Conservation (phyloP, 2,888 invertebrate genomes). For the Biston betularia region DNA sequence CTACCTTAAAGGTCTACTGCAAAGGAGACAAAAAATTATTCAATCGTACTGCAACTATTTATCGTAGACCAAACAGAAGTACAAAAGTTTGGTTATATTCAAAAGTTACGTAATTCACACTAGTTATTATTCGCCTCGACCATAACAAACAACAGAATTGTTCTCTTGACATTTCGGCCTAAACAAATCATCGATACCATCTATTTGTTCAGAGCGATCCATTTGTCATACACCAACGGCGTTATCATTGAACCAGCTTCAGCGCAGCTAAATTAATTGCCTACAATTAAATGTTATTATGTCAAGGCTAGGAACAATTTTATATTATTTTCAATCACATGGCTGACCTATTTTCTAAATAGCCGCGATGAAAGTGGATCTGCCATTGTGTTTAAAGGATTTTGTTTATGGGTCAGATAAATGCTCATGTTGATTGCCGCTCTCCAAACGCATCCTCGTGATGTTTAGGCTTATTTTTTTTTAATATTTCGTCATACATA, state of each 20-base stretch:
- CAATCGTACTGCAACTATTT: no score
- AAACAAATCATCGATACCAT: conserved; percentile 38
- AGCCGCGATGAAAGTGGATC: conserved; percentile 38
- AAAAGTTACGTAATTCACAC: neutral
- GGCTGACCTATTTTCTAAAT: conserved; percentile 66
- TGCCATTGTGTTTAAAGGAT: conserved; percentile 36
- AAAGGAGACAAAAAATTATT: no score
- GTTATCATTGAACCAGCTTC: conserved; percentile 67
- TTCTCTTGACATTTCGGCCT: conserved; percentile 33
- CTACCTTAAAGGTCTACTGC: no score
- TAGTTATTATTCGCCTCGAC: conserved; percentile 12
- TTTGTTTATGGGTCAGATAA: conserved; percentile 31
- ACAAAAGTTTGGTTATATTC: no score
- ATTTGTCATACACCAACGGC: conserved; percentile 68
- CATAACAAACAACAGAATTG: conserved; percentile 15
- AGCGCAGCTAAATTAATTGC: conserved; percentile 73
- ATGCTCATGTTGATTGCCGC: conserved; percentile 16
- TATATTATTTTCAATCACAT: conserved; percentile 62
- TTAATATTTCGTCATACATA: neutral
- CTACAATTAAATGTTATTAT: conserved; percentile 80
- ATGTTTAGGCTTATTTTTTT: conserved; percentile 4
- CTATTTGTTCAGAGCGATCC: conserved; percentile 41
- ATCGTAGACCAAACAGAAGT: no score
- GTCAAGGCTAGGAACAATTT: conserved; percentile 74
- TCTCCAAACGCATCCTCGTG: conserved; percentile 13